phyloP scores from a whole-genome alignment of 1,140 invertebrate species.

The Brachionus paranguensis region DNA sequence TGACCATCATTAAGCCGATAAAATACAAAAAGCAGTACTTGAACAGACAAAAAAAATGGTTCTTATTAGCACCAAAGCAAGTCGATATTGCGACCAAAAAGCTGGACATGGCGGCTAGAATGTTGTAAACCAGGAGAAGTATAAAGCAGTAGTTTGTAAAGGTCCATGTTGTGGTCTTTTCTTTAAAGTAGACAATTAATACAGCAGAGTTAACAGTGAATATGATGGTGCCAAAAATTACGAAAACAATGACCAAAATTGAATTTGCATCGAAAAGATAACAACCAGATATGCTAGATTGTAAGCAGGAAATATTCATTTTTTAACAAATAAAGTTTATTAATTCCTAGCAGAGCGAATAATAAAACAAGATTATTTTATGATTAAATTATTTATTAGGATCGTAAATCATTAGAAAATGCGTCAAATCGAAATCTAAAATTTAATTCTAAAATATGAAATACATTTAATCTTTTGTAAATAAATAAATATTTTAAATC shows the following conservation, averaged over 20 bases:
- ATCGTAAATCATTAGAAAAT: background rate
- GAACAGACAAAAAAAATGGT: background rate
- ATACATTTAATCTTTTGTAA: background rate
- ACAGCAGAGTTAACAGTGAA: background rate
- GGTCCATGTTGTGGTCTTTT: background rate
- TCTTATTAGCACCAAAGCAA: background rate
- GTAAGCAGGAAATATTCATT: background rate
- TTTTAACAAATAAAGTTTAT: background rate
- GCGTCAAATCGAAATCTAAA: background rate
- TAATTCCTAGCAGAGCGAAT: background rate
- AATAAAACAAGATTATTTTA: background rate
- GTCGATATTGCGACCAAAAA: background rate
- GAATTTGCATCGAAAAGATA: background rate
- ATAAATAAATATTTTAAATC: background rate
- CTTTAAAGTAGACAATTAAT: slow-evolving; percentile 1
- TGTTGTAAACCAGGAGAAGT: background rate
- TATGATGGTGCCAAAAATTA: background rate
- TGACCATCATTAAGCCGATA: slow-evolving; percentile 20
- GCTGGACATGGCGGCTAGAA: background rate
- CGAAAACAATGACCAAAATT: background rate
- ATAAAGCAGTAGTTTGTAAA: slow-evolving; percentile 23
- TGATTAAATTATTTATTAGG: background rate
- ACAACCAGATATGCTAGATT: background rate
- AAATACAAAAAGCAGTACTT: slow-evolving; percentile 21
- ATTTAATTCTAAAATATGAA: no score